Evolutionary conservation across 2,888 invertebrate species (phyloP), one percentile per base, ranked within the genome.

Genomic region (Hypomecis punctinalis): DNA sequence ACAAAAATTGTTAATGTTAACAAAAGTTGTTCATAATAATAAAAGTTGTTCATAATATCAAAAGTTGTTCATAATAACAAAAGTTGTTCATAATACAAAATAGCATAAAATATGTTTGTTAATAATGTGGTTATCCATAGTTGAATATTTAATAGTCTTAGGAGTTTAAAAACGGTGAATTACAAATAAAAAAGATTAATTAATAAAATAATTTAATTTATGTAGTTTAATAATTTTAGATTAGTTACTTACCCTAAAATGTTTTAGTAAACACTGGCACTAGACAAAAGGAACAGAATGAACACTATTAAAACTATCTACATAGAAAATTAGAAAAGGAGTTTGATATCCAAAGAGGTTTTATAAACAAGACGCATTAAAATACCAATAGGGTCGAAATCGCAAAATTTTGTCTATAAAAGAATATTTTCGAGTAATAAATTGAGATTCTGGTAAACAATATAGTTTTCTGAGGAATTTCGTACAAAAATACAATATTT

Each of bases 401-500:
- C 35, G 42, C 8, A 23, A 64, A 62, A 66, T 33, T n/a, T 63
- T 49, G 53, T 35, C 51, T 56, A 62, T 53, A 68, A 66, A 66
- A 59, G 49, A 55, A 52, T 48, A 48, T 40, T 35, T 56, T 63
- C 23, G 8, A 47, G 36, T 57, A 36, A 35, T 35, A 23, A 48
- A 6, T 62, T 46, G 42, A 49, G 33, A 62, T 62, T 51, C 13
- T 7, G 10, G 45, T 62, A 62, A 6, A 56, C 60, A 61, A 55
- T 57, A 42, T 48, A 7, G 37, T 47, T 60, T 62, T 43, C 45
- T 46, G 47, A 63, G 57, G 58, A 56, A 55, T 64, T 60, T 47
- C 23, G 62, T 57, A 47, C 71, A 61, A 61, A 69, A 69, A 67
- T 68, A 57, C 52, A 62, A 36, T 39, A 49, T 66, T 36, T 51